phyloP scores from a whole-genome alignment of 2,888 invertebrate species.

The Micoletzkya japonica region DNA sequence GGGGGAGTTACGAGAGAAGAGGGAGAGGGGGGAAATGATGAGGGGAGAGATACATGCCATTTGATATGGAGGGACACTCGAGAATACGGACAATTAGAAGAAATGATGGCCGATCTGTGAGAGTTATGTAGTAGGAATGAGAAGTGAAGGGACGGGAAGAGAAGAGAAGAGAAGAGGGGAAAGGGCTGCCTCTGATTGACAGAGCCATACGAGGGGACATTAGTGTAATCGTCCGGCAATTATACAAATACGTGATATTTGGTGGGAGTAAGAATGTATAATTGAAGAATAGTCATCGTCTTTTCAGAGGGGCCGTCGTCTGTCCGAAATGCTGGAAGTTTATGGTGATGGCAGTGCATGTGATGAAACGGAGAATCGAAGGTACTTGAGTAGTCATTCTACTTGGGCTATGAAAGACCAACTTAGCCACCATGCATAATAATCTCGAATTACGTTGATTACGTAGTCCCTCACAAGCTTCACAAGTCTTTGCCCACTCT shows the following conservation, averaged over 20 bases:
- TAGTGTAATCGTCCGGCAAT: no score
- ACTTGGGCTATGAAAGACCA: no score
- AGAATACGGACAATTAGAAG: slow-evolving; percentile 2
- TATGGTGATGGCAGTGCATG: slow-evolving; percentile 88
- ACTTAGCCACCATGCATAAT: no score
- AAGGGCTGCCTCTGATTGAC: no score
- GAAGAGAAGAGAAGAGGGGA: not conserved
- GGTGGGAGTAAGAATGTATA: no score
- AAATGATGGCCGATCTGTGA: not conserved
- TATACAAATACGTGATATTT: no score
- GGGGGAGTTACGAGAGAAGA: no score
- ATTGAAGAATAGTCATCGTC: no score
- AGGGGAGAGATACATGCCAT: not conserved
- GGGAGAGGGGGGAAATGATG: not conserved
- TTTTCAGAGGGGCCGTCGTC: slow-evolving; percentile 78
- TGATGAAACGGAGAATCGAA: slow-evolving; percentile 82
- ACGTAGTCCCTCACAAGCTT: no score
- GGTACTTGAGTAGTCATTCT: slow-evolving; percentile 69
- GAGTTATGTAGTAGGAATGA: not conserved
- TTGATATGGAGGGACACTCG: not conserved
- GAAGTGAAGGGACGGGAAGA: not conserved
- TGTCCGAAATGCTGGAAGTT: slow-evolving; percentile 96
- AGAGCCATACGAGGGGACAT: no score
- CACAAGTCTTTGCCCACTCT: not conserved
- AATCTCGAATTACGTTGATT: no score